These are phyloP conservation scores for Idris sp. DNA, from an alignment of 1,140 invertebrate species.

Conservation along the genomic window DNA sequence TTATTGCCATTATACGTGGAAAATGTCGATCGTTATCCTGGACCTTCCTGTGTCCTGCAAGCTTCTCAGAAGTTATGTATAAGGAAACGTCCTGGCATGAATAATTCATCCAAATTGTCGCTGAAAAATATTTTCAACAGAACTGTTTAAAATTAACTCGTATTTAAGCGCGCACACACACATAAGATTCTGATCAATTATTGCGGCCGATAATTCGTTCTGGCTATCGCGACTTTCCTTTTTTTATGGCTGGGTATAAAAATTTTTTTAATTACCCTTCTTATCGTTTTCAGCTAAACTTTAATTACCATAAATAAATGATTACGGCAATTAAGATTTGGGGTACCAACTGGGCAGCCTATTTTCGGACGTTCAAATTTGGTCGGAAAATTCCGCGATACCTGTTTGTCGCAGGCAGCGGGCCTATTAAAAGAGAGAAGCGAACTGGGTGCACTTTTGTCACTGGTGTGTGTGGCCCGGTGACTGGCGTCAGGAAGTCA, in stretches of 20 bases:
- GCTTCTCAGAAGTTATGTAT: conserved; percentile 76
- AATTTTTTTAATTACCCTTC: conserved; percentile 50
- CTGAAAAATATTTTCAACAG: too few species aligned
- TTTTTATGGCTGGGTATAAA: conserved; percentile 39
- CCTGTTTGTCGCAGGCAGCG: too few species aligned
- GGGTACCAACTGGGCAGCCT: conserved; percentile 22
- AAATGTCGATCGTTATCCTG: conserved; percentile 72
- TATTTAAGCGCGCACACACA: too few species aligned
- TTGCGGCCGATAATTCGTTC: too few species aligned
- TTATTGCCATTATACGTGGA: too few species aligned
- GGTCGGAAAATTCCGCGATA: too few species aligned
- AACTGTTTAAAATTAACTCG: too few species aligned
- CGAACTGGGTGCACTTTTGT: conserved; percentile 29
- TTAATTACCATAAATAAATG: conserved; percentile 57
- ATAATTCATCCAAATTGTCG: too few species aligned
- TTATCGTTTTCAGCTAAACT: conserved; percentile 35
- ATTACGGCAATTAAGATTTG: conserved; percentile 47
- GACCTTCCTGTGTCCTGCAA: conserved; percentile 77
- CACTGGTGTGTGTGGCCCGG: conserved; percentile 37
- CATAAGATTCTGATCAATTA: too few species aligned
- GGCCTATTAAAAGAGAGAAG: too few species aligned
- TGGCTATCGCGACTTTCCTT: conserved; percentile 35
- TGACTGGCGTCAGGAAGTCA: conserved; percentile 18
- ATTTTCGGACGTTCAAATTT: too few species aligned
- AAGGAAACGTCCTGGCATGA: conserved; percentile 77